Conservation (phyloP, 2,797 vertebrate species). For the Acanthurus leucopareius region DNA sequence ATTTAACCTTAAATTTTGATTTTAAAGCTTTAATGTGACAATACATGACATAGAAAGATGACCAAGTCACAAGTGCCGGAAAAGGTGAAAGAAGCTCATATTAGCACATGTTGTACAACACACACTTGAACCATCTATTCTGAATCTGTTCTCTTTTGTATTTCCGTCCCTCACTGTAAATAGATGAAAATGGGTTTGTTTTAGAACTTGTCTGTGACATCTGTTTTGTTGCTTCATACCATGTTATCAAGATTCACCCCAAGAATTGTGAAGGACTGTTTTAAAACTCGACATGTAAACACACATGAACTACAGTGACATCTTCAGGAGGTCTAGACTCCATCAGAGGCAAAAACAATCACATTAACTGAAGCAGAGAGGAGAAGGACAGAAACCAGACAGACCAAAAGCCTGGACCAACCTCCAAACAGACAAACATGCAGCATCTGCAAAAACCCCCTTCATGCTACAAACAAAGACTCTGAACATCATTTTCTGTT, state of each 20-base stretch:
- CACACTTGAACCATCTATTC: too few species aligned
- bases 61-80: too few species aligned
- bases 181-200: not conserved
- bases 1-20: too few species aligned
- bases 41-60: too few species aligned
- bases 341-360: not conserved
- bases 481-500: conserved; percentile 9
- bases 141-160: too few species aligned
- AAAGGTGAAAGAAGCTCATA: too few species aligned
- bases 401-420: not conserved
- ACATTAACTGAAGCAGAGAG: not conserved
- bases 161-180: too few species aligned
- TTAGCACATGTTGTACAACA: too few species aligned
- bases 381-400: not conserved
- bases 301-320: conserved; percentile 7
- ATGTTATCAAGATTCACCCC: not conserved
- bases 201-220: not conserved
- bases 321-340: not conserved
- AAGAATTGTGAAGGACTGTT: not conserved
- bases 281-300: conserved; percentile 8
- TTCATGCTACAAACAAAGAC: conserved; percentile 22
- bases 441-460: conserved; percentile 9
- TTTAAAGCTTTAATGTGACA: too few species aligned
- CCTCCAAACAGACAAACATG: not conserved
- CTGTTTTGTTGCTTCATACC: not conserved